A percentile compares a stretch with the other conserved stretches of the same genome.
Conservation (phyloP, 2,113 vertebrate species). For the Psephotus haematonotus region DNA sequence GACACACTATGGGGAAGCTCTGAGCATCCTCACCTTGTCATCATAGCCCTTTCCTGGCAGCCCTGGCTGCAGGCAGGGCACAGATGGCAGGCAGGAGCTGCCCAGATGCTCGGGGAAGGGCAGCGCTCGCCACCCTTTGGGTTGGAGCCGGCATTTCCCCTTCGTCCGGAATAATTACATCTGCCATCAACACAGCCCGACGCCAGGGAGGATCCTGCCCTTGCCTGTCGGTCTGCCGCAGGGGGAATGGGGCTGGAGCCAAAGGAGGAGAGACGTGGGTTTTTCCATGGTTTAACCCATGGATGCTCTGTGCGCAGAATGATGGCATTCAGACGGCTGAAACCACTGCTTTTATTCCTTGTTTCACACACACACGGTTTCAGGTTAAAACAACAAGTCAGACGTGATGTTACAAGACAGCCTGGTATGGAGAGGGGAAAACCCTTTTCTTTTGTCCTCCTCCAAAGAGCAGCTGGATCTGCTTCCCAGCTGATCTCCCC, state of each 20-base stretch:
- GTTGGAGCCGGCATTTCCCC: neutral
- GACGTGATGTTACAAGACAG: neutral
- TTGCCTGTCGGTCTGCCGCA: neutral
- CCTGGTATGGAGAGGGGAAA: neutral
- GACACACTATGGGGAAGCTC: neutral
- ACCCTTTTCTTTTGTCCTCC: conserved; percentile 32
- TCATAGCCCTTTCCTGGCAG: neutral
- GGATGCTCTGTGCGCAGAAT: neutral
- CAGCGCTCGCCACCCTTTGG: neutral
- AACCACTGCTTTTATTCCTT: neutral
- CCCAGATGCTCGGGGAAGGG: conserved; percentile 19
- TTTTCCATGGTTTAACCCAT: neutral
- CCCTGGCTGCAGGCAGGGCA: neutral
- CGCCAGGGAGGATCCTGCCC: neutral
- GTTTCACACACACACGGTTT: neutral
- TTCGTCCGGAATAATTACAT: neutral
- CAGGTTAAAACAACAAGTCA: neutral
- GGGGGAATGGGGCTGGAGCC: neutral
- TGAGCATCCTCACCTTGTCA: neutral
- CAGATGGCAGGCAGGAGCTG: conserved; percentile 32
- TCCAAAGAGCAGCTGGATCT: conserved; percentile 28
- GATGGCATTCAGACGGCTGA: neutral
- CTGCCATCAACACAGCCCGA: neutral
- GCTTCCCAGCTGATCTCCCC: conserved; percentile 15
- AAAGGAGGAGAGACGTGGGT: neutral